phyloP scores from a whole-genome alignment of 2,113 vertebrate genomes.

The Hystrix brachyura region DNA sequence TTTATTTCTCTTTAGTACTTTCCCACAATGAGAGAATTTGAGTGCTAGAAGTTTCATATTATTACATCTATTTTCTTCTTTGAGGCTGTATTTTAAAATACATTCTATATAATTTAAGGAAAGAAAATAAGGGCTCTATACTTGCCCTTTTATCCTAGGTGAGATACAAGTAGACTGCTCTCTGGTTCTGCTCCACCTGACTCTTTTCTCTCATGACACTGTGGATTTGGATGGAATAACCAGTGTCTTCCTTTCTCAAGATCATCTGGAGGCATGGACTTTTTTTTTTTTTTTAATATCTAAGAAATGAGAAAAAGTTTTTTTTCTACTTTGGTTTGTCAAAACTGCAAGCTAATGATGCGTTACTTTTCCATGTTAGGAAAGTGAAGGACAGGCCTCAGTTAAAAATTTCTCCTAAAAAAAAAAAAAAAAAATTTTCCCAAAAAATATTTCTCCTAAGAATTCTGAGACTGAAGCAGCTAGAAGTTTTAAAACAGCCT shows the following conservation, averaged over 20 bases:
- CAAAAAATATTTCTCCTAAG: conserved; percentile 35
- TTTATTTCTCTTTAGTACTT: conserved; percentile 56
- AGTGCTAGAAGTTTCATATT: conserved; percentile 53
- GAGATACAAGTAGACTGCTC: background rate
- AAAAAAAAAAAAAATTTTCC: too few relatives aligned
- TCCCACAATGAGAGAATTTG: conserved; percentile 44
- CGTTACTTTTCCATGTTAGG: background rate
- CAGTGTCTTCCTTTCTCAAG: conserved; percentile 39
- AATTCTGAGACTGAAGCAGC: background rate
- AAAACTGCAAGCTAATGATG: background rate
- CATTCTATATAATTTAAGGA: conserved; percentile 62
- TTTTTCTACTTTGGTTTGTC: conserved; percentile 56
- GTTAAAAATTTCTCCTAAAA: conserved; percentile 41
- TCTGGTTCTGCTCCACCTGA: conserved; percentile 20
- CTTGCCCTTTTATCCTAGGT: conserved; percentile 59
- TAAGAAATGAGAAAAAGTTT: conserved; percentile 37
- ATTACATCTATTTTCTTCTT: conserved; percentile 55
- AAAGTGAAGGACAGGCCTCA: background rate
- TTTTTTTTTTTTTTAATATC: conserved; percentile 42
- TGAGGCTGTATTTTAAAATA: conserved; percentile 68
- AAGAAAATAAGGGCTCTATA: conserved; percentile 54
- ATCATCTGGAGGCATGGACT: background rate
- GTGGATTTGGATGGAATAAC: conserved; percentile 22
- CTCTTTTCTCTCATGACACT: background rate
- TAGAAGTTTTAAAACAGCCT: conserved; percentile 6